Evolutionary conservation across 2,888 invertebrate genomes (phyloP), one percentile per base, ranked within the genome.

Genomic region (Lepidochitona cinerea): DNA sequence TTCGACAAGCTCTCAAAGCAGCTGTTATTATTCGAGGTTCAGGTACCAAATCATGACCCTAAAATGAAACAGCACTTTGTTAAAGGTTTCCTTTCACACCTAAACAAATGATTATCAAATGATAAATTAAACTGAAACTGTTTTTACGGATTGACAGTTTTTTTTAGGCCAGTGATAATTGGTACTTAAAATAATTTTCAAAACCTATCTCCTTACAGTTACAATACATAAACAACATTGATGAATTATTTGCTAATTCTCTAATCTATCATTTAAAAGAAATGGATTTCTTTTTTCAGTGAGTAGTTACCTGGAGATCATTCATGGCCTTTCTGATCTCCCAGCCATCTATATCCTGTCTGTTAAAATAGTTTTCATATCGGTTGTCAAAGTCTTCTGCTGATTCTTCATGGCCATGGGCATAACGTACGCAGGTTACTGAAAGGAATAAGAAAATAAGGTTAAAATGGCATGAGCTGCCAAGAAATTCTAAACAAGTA

Each of bases 311-410:
- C 93, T 93, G 91, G 80, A 98, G 77, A 66, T 89, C 86, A 78
- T 88, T 87, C 73, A 90, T 84, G 33, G 84, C 84, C 71, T 96
- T 96, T 75, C 98, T 95, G 84, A 97, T 93, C 92, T 97, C 97
- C 98, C 98, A 98, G 70, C 95, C 95, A 91, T 97, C 97, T 89
- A 98, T 96, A 86, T 97, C 96, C 76, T 93, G 92, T 76, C 96
- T 94, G 90, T 94, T 95, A 92, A 98, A 97, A 91, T 93, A 97
- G 59, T 93, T 93, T 59, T 80, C 82, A 72, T 84, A 87, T 68
- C 84, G 77, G 53, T 72, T 78, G 71, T 88, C 87, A 73, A 88
- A 85, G 65, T 84, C 84, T n/a, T 84, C 87, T 67, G 79, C 84
- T 41, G 77, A 71, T 64, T 81, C 81, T 26, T 72, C 69, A 54